Conservation (phyloP, 2,888 invertebrate species). For the Hirtodrosophila duncani region DNA sequence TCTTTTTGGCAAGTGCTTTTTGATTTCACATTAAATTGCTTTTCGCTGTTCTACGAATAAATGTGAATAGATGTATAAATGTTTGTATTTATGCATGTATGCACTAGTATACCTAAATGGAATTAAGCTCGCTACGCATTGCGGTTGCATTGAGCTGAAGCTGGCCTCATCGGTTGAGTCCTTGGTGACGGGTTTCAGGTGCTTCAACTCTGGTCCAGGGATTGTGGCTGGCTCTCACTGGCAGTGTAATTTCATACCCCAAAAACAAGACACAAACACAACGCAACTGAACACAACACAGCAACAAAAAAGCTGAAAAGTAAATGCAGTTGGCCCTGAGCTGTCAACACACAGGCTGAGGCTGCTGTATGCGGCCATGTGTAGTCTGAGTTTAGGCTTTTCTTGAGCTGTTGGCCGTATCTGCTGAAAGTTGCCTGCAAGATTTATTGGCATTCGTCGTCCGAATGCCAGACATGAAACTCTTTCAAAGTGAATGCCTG, state of each 20-base stretch:
- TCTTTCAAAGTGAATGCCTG: conserved; percentile 68
- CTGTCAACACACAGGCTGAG: conserved; percentile 51
- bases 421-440: conserved; percentile 58
- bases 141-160: conserved; percentile 45
- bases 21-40: conserved; percentile 44
- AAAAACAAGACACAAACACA: conserved; percentile 27
- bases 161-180: conserved; percentile 46
- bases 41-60: conserved; percentile 41
- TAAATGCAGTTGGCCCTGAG: conserved; percentile 71
- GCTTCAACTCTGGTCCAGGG: conserved; percentile 53
- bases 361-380: conserved; percentile 13
- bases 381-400: conserved; percentile 32
- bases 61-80: conserved; percentile 41
- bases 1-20: conserved; percentile 46
- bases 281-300: conserved; percentile 21
- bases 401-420: conserved; percentile 27
- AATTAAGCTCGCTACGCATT: conserved; percentile 71
- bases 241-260: conserved; percentile 61
- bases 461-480: conserved; percentile 37
- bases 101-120: conserved; percentile 67
- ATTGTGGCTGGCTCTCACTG: conserved; percentile 17
- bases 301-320: conserved; percentile 46
- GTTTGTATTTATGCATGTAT: too few relatives aligned
- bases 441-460: conserved; percentile 63
- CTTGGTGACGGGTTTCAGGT: conserved; percentile 61